These are phyloP conservation scores for Orchesella flavescens DNA, from an alignment of 2,888 invertebrate species.

Conservation along the genomic window DNA sequence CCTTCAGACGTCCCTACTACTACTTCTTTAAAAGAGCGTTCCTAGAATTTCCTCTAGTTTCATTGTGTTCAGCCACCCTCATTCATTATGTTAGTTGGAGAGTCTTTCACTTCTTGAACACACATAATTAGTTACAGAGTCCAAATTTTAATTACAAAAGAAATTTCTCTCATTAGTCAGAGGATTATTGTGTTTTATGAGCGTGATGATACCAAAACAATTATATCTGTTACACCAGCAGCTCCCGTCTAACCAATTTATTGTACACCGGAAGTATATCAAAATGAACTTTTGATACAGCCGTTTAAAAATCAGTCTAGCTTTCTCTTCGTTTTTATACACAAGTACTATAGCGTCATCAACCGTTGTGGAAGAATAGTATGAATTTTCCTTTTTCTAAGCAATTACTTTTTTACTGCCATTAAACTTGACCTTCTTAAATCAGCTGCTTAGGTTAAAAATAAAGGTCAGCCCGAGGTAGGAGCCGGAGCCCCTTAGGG, in stretches of 20 bases:
- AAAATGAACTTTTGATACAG: no score
- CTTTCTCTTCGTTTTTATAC: no score
- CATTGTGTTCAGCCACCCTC: no score
- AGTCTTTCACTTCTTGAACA: constrained; percentile 19
- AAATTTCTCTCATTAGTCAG: constrained; percentile 1
- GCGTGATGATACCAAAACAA: no score
- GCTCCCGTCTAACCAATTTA: not conserved
- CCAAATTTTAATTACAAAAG: constrained; percentile 29
- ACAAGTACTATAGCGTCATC: no score
- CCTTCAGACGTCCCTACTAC: not conserved
- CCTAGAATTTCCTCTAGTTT: not conserved
- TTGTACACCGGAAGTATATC: no score
- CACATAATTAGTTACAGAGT: not conserved
- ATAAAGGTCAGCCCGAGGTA: constrained; percentile 20
- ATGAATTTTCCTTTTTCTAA: no score
- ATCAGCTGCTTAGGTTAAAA: not conserved
- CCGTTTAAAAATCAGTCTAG: no score
- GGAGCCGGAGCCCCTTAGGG: constrained; percentile 29
- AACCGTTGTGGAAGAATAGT: no score
- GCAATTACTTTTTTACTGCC: constrained; percentile 7
- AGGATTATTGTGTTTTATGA: not conserved
- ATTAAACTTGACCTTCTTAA: not conserved
- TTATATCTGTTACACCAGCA: constrained; percentile 25
- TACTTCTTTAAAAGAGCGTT: no score
- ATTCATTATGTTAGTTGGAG: not conserved